Evolutionary conservation across 2,113 vertebrate genomes (phyloP), one percentile per base, ranked within the genome.

Genomic region (Cricetomys ansorgei): DNA sequence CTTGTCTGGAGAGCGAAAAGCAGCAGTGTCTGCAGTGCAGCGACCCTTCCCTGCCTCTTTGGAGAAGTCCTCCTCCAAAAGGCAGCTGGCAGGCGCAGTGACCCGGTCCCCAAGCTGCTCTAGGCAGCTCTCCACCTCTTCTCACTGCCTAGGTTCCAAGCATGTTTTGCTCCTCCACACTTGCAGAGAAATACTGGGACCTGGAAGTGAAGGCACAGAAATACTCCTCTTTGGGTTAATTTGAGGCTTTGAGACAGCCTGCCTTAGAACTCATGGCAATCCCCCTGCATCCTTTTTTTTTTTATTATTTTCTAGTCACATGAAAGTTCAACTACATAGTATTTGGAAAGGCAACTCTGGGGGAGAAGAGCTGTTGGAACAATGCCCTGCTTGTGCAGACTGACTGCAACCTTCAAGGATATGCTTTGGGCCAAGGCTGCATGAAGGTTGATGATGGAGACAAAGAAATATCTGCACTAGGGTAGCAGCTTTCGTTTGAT

Each of bases 1-100:
- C 70, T 91, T 96, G 76, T 94, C 91, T 96, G n/a, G 57, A 96
- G 43, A 91, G 94, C 64, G 94, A 96, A 96, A 88, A 45, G 75
- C 75, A 75, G 83, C 64, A 69, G 67, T 34, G 70, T 70, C 75
- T 79, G 75, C 76, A 65, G 50, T 5, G 16, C 17, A 31, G 31
- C 19, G 43, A 43, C 48, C 43, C 80, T 91, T 85, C 53, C 50
- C 76, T 1, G 1, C n/a, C 80, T 75, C 69, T 85, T 72, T 21
- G 27, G 21, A 88, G 76, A 70, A 69, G 31, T 48, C 16, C 7
- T 67, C 84, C 94, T 70, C 65, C 25, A 86, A 13, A 48, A 67
- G 64, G 77, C 53, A 83, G 72, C 55, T 73, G 81, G 37, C 62
- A n/a, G 72, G 75, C n/a, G 23, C 85, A 13, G 62, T 5, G 70